Percentiles rank a stretch among this genome's conserved stretches.
phyloP scores from a whole-genome alignment of 2,888 invertebrate genomes.

The Tetropium fuscum region DNA sequence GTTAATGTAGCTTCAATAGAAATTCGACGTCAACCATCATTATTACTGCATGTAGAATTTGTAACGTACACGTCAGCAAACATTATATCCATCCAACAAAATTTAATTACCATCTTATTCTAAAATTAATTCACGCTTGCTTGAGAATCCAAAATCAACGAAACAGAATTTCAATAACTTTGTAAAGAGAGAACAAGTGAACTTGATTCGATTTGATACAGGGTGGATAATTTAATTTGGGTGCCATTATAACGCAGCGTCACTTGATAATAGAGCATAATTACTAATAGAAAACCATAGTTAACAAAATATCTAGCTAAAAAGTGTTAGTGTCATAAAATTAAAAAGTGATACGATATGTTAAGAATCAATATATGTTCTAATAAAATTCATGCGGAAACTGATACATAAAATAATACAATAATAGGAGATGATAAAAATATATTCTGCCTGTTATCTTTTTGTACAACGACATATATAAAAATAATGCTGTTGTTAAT shows the following conservation, averaged over 20 bases:
- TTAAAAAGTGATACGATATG: no score
- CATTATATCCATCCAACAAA: constrained; percentile 49
- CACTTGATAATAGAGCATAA: neutral
- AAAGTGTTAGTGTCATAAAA: no score
- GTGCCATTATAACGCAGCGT: neutral
- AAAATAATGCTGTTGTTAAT: no score
- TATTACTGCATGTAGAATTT: constrained; percentile 25
- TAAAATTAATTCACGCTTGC: constrained; percentile 42
- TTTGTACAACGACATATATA: no score
- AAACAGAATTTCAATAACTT: constrained; percentile 38
- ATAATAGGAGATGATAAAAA: no score
- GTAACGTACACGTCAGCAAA: constrained; percentile 37
- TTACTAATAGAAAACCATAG: no score
- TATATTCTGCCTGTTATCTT: no score
- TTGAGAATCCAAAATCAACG: constrained; percentile 39
- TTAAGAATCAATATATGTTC: no score
- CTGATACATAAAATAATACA: no score
- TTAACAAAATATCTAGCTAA: no score
- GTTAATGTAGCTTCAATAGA: constrained; percentile 3
- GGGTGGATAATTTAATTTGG: constrained; percentile 21
- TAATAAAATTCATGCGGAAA: no score
- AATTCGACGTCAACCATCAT: constrained; percentile 21
- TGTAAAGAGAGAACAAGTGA: constrained; percentile 29
- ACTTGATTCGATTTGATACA: constrained; percentile 30
- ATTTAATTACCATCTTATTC: constrained; percentile 52